A percentile compares a stretch with the other conserved stretches of the same genome.
Conservation (phyloP, 30 jellyfish, hydroid and myxozoan species). For the Sanderia malayensis region DNA sequence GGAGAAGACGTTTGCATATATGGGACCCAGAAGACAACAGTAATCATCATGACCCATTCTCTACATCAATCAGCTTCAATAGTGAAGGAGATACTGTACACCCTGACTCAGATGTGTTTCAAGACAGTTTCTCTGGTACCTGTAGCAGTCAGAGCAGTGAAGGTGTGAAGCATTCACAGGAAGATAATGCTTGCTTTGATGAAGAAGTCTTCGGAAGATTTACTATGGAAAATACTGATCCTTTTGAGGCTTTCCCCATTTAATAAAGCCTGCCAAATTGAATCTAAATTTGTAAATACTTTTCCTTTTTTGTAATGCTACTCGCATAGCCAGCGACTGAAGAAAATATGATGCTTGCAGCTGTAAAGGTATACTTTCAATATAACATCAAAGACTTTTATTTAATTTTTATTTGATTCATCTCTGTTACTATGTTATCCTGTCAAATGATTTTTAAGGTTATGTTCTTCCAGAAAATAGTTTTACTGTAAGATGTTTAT, state of each 20-base stretch:
- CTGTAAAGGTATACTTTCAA: too few species aligned
- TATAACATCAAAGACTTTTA: too few species aligned
- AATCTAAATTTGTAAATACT: slow-evolving; percentile 3
- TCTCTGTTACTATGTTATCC: too few species aligned
- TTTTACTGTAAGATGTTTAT: too few species aligned
- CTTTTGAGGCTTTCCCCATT: slow-evolving; percentile 4
- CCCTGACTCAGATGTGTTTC: background rate
- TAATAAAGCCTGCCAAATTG: background rate
- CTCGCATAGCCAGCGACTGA: too few species aligned
- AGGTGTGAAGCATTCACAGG: slow-evolving; percentile 1
- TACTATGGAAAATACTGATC: slow-evolving; percentile 1
- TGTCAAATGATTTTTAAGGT: too few species aligned
- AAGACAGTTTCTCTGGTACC: slow-evolving; percentile 19
- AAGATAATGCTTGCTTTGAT: slow-evolving; percentile 32
- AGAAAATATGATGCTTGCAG: too few species aligned
- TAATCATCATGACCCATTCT: slow-evolving; percentile 54
- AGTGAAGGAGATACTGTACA: slow-evolving; percentile 36
- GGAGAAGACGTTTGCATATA: slow-evolving; percentile 91
- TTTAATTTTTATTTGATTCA: too few species aligned
- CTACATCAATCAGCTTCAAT: slow-evolving; percentile 40
- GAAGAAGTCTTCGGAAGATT: slow-evolving; percentile 42
- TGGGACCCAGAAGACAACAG: slow-evolving; percentile 91
- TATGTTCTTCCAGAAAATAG: too few species aligned
- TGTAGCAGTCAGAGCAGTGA: slow-evolving; percentile 54
- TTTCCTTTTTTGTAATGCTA: too few species aligned